These are phyloP conservation scores for Macrosiphum euphorbiae DNA, from an alignment of 2,888 invertebrate species.

Conservation along the genomic window DNA sequence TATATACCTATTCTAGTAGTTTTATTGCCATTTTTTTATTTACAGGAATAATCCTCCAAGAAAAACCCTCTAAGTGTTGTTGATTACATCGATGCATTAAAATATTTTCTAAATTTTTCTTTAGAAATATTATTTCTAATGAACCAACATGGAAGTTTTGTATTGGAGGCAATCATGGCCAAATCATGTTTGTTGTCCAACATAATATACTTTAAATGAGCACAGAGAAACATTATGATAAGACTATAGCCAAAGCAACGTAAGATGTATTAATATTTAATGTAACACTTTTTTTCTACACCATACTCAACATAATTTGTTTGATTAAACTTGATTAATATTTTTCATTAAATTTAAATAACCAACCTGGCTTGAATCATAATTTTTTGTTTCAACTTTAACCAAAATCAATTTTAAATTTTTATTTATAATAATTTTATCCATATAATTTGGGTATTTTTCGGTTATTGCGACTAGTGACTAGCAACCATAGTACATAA, in stretches of 20 bases:
- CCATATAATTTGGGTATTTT: not conserved
- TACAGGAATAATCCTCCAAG: constrained; percentile 35
- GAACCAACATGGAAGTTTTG: constrained; percentile 77
- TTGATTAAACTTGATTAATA: not conserved
- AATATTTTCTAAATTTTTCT: constrained; percentile 54
- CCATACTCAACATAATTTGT: not conserved
- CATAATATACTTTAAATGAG: constrained; percentile 80
- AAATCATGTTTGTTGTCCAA: constrained; percentile 79
- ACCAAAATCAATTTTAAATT: not conserved
- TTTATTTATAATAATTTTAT: not conserved
- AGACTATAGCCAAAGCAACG: constrained; percentile 56
- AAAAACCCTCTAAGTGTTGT: constrained; percentile 1
- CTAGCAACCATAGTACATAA: no score
- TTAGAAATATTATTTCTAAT: constrained; percentile 22
- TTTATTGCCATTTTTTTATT: not conserved
- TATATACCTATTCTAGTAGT: not conserved
- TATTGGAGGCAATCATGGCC: constrained; percentile 78
- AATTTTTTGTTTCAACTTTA: not conserved
- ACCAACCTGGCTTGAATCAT: no score
- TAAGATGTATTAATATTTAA: not conserved
- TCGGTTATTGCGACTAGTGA: no score
- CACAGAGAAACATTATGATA: constrained; percentile 70
- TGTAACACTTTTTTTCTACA: not conserved
- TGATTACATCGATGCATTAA: not conserved
- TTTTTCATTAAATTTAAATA: not conserved